Conservation (phyloP, 2,888 invertebrate species). For the Temnothorax ravouxi region DNA sequence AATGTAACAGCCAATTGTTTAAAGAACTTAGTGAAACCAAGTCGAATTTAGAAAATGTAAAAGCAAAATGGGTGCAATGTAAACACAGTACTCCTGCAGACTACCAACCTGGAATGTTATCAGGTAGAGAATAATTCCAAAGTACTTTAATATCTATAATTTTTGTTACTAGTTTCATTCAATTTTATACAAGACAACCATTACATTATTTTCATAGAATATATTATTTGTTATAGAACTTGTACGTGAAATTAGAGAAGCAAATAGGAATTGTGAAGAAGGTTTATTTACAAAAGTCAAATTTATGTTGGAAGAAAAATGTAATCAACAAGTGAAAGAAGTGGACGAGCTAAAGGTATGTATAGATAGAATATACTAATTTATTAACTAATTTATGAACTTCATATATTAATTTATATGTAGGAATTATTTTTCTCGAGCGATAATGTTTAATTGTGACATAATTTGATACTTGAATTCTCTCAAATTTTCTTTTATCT, state of each 20-base stretch:
- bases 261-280: constrained; percentile 83
- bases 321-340: constrained; percentile 77
- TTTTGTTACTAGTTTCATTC: neutral
- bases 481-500: constrained; percentile 8
- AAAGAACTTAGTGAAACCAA: constrained; percentile 92
- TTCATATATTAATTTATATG: neutral
- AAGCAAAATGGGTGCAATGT: constrained; percentile 80
- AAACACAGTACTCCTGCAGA: constrained; percentile 80
- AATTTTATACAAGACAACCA: neutral
- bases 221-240: constrained; percentile 79
- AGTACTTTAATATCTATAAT: neutral
- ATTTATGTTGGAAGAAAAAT: constrained; percentile 80
- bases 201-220: constrained; percentile 17
- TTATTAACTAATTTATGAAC: neutral
- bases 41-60: constrained; percentile 87
- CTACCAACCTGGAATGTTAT: constrained; percentile 85
- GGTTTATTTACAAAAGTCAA: constrained; percentile 82
- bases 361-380: constrained; percentile 35
- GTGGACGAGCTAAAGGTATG: constrained; percentile 81
- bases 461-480: neutral
- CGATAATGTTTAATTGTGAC: neutral
- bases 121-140: constrained; percentile 76
- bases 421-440: neutral
- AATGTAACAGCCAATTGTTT: constrained; percentile 91
- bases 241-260: constrained; percentile 85